phyloP scores from a whole-genome alignment of 2,113 vertebrate species.

The Lasiurus cinereus region DNA sequence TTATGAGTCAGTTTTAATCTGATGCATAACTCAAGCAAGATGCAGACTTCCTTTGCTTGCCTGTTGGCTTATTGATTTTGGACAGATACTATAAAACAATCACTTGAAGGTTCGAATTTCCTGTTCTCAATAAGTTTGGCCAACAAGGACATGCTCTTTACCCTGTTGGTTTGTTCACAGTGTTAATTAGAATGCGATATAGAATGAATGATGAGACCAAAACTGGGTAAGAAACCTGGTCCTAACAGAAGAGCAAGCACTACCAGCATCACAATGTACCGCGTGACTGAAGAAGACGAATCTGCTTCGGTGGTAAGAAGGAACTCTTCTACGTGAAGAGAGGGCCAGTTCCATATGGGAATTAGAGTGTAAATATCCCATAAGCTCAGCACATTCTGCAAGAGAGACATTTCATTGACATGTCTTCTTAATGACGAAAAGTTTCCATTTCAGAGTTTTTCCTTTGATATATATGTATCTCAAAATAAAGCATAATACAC shows the following conservation, averaged over 20 bases:
- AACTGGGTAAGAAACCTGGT: background rate
- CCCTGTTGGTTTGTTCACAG: background rate
- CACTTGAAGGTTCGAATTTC: background rate
- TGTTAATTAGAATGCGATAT: background rate
- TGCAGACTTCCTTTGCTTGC: background rate
- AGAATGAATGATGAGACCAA: background rate
- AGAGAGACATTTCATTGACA: background rate
- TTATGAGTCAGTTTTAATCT: background rate
- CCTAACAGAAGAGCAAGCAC: background rate
- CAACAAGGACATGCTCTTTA: background rate
- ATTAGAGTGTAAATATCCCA: constrained; percentile 93
- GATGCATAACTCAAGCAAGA: background rate
- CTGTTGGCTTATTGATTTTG: background rate
- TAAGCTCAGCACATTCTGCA: constrained; percentile 92
- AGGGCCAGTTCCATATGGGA: constrained; percentile 92
- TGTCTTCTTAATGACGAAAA: background rate
- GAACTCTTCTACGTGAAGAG: constrained; percentile 91
- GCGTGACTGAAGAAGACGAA: constrained; percentile 87
- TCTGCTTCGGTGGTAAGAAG: constrained; percentile 93
- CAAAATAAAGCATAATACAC: background rate
- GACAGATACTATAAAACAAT: background rate
- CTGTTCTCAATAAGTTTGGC: background rate
- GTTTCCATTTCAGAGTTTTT: background rate
- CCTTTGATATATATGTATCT: background rate
- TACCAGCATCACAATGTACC: constrained; percentile 81